These are phyloP conservation scores for Oligia latruncula DNA, from an alignment of 2,888 invertebrate species.

Conservation along the genomic window DNA sequence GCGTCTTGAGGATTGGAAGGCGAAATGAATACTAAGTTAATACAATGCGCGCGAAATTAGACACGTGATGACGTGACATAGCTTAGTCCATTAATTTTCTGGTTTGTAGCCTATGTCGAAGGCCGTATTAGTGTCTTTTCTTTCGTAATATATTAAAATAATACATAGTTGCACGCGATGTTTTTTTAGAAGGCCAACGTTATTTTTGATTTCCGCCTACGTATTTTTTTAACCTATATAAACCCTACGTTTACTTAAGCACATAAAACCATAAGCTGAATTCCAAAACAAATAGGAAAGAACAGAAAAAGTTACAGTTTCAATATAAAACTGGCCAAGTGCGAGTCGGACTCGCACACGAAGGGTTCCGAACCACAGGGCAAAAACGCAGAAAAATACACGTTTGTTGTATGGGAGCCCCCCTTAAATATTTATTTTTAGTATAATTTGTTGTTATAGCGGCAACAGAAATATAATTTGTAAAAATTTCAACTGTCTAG, in stretches of 20 bases:
- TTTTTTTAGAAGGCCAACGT: slow-evolving; percentile 19
- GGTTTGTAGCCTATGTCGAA: slow-evolving; percentile 36
- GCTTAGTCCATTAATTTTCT: slow-evolving; percentile 43
- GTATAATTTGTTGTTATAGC: no score
- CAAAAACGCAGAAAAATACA: no score
- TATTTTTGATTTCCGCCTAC: slow-evolving; percentile 25
- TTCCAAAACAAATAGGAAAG: neutral
- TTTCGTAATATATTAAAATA: slow-evolving; percentile 28
- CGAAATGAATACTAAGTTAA: slow-evolving; percentile 44
- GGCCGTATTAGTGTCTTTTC: slow-evolving; percentile 29
- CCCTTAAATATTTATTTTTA: no score
- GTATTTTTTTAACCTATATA: neutral
- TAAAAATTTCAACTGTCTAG: no score
- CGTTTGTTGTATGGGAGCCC: no score
- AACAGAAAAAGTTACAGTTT: neutral
- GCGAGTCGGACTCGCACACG: no score
- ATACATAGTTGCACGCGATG: slow-evolving; percentile 13
- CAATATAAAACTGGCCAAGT: no score
- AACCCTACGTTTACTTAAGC: neutral
- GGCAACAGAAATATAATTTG: no score
- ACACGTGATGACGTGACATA: slow-evolving; percentile 17
- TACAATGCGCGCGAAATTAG: slow-evolving; percentile 19
- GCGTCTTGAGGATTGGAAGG: slow-evolving; percentile 45
- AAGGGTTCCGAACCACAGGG: no score
- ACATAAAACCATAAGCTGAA: neutral